phyloP scores from a whole-genome alignment of 2,113 vertebrate genomes.

The Cepphus grylle region DNA sequence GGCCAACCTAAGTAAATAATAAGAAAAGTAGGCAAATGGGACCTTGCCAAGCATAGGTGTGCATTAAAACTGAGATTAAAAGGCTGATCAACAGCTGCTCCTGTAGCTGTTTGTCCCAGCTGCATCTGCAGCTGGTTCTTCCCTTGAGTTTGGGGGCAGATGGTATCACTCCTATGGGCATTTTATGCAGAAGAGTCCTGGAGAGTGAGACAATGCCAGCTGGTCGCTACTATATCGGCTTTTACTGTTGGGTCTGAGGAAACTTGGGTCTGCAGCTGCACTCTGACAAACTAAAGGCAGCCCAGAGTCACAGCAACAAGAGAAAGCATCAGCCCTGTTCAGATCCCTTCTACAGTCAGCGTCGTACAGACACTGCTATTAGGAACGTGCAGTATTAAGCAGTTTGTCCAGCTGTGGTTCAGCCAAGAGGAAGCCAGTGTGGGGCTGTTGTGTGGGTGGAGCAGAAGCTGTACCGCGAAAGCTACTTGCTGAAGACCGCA shows the following conservation, averaged over 20 bases:
- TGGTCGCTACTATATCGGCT: not conserved
- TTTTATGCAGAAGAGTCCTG: not conserved
- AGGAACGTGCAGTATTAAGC: rapidly evolving
- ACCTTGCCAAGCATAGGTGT: not conserved
- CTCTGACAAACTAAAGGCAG: not conserved
- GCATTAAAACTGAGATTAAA: not conserved
- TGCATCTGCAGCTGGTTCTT: not conserved
- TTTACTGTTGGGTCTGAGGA: not conserved
- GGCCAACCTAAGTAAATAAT: not conserved
- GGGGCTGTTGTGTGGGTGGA: not conserved
- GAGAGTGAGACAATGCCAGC: not conserved
- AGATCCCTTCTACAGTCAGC: not conserved
- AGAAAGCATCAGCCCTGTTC: not conserved
- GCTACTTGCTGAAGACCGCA: not conserved
- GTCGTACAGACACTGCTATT: rapidly evolving
- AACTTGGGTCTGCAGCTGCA: not conserved
- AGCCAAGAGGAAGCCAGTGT: not conserved
- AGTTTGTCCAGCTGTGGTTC: not conserved
- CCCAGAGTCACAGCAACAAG: not conserved
- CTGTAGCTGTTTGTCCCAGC: not conserved
- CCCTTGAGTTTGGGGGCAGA: not conserved
- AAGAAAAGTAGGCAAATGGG: not conserved
- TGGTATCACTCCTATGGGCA: rapidly evolving
- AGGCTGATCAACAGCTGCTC: not conserved
- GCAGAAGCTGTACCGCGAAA: not conserved